A percentile compares a stretch with the other conserved stretches of the same genome.
Conservation (phyloP, 2,113 vertebrate species). For the Marcusenius ussheri region DNA sequence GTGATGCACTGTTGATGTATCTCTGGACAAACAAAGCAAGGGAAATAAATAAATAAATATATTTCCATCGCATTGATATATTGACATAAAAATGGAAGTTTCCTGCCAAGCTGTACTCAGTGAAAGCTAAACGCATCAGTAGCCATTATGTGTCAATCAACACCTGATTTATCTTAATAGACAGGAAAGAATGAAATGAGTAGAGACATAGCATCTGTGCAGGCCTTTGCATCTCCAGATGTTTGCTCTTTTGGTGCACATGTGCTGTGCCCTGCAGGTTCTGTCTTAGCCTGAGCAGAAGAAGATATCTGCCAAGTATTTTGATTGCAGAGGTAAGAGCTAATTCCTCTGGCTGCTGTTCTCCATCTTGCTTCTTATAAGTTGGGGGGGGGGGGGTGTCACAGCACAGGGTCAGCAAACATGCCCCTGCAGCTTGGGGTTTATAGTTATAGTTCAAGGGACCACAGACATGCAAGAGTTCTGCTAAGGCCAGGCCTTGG, state of each 20-base stretch:
- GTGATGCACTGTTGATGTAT: background rate
- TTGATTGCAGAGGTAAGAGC: background rate
- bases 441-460: background rate
- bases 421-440: background rate
- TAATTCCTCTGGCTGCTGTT: background rate
- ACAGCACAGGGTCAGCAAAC: background rate
- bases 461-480: too few relatives aligned
- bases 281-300: background rate
- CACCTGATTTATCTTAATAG: background rate
- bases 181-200: too few relatives aligned
- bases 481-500: too few relatives aligned
- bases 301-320: background rate
- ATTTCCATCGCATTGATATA: background rate
- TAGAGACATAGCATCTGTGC: background rate
- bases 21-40: background rate
- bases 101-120: background rate
- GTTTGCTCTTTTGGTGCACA: background rate
- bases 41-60: background rate
- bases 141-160: background rate
- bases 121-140: background rate
- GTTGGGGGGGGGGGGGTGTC: too few relatives aligned
- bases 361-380: too few relatives aligned
- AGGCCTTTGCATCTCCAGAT: background rate
- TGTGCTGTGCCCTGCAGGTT: background rate
- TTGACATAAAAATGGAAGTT: background rate